These are phyloP conservation scores for Oryctolagus cuniculus DNA, from an alignment of 2,113 vertebrate species.

Conservation along the genomic window DNA sequence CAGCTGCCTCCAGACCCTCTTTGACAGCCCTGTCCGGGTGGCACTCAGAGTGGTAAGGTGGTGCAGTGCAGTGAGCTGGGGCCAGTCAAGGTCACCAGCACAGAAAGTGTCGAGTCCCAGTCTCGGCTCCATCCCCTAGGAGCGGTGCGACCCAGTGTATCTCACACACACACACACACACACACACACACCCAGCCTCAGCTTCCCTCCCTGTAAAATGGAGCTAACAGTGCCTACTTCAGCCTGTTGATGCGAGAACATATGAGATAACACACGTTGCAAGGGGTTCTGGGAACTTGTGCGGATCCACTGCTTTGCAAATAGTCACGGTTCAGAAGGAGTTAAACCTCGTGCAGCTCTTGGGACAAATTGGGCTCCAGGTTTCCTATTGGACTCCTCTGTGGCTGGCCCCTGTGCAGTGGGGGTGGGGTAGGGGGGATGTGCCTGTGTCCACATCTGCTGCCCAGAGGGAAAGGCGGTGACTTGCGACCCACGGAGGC, in stretches of 20 bases:
- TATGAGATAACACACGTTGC: background rate
- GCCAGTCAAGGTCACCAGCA: background rate
- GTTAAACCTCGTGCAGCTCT: background rate
- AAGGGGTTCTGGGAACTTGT: background rate
- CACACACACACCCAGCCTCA: background rate
- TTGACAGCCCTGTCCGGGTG: background rate
- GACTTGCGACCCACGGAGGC: background rate
- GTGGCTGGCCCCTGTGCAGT: background rate
- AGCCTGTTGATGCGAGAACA: background rate
- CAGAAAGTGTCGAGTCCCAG: background rate
- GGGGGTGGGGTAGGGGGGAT: too few relatives aligned
- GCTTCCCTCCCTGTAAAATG: conserved; percentile 11
- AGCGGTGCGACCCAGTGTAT: background rate
- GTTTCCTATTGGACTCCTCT: background rate
- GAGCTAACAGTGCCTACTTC: background rate
- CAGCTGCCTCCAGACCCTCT: background rate
- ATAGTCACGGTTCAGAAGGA: background rate
- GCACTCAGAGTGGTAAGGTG: background rate
- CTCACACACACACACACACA: too few relatives aligned
- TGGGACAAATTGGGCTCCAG: background rate
- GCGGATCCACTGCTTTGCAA: background rate
- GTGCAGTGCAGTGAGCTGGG: accelerated
- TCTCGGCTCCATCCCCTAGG: background rate
- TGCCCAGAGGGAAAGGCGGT: background rate
- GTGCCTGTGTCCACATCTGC: background rate